These are phyloP conservation scores for Pecten maximus DNA, from an alignment of 2,888 invertebrate species.

Conservation along the genomic window DNA sequence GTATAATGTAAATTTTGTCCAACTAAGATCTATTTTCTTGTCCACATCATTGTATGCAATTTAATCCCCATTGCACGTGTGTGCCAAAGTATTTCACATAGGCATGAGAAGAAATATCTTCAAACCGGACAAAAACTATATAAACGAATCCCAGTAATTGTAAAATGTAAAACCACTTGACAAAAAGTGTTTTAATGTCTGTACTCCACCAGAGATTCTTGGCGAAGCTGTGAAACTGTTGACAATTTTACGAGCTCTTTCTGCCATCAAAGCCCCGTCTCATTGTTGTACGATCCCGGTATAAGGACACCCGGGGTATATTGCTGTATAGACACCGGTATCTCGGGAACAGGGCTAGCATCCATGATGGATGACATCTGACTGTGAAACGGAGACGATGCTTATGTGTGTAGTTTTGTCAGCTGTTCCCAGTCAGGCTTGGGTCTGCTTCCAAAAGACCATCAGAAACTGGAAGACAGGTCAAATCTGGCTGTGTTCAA, in stretches of 20 bases:
- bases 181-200: conserved; percentile 12
- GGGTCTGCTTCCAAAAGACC: neutral
- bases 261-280: neutral
- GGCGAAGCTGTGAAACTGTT: neutral
- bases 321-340: neutral
- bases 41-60: neutral
- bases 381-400: neutral
- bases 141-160: neutral
- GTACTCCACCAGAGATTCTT: neutral
- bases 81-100: neutral
- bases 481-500: neutral
- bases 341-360: neutral
- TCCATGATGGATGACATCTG: neutral
- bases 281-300: neutral
- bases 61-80: neutral
- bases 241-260: conserved; percentile 20
- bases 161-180: neutral
- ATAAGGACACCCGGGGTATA: neutral
- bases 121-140: neutral
- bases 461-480: conserved; percentile 15
- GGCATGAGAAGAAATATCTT: neutral
- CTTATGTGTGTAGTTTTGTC: neutral
- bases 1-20: neutral
- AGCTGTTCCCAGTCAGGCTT: conserved; percentile 1
- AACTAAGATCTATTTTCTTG: neutral